phyloP scores from a whole-genome alignment of 2,888 invertebrate genomes.

The Phytoseiulus persimilis region DNA sequence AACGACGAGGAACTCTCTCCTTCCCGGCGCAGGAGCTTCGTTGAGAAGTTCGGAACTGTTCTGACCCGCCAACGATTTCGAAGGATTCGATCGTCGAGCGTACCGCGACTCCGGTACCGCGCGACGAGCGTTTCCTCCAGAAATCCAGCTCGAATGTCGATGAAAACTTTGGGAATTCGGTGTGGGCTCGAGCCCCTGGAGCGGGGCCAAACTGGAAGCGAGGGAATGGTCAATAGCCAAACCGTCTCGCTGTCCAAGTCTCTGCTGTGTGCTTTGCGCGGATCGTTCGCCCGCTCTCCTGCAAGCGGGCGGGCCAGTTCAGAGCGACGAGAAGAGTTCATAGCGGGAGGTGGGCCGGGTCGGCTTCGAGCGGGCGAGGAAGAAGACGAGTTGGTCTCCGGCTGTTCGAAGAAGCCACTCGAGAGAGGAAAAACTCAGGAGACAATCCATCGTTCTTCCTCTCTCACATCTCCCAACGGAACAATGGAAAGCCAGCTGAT shows the following conservation, averaged over 20 bases:
- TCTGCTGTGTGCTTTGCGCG: background rate
- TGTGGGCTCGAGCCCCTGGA: too few relatives aligned
- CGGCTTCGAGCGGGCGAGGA: background rate
- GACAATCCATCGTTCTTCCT: background rate
- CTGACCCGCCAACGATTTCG: too few relatives aligned
- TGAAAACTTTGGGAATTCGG: too few relatives aligned
- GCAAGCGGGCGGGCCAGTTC: background rate
- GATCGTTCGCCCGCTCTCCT: background rate
- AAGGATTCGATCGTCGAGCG: too few relatives aligned
- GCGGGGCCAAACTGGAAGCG: too few relatives aligned
- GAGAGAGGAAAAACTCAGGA: background rate
- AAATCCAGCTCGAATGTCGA: too few relatives aligned
- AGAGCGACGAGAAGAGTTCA: background rate
- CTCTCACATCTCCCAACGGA: background rate
- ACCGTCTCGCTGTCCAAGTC: background rate
- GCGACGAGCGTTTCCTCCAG: too few relatives aligned
- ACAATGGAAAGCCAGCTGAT: background rate
- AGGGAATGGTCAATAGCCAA: too few relatives aligned
- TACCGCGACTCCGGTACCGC: too few relatives aligned
- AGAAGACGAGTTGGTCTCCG: background rate
- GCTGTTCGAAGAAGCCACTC: background rate
- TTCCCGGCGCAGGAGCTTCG: background rate
- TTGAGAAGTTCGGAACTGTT: background rate
- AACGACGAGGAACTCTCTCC: background rate
- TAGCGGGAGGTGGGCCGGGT: background rate